Base-by-base conservation (phyloP, 2,888 invertebrate genomes). In the Anoplius nigerrimus region DNA sequence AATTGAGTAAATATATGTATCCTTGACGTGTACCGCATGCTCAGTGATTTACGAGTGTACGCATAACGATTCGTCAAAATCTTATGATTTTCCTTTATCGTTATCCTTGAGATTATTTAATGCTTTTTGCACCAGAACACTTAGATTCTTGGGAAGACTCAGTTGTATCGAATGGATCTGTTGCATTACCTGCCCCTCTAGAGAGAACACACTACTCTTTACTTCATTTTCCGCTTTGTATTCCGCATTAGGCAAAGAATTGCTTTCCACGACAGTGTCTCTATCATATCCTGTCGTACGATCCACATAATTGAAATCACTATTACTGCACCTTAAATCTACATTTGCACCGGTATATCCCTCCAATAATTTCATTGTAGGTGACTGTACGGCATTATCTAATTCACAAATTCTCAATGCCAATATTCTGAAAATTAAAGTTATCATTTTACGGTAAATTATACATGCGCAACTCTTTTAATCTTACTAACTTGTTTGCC, bases 371-470 rank as follows among this genome's bases (percentile, higher is more conserved):
- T 93, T 91, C 86, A 92, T 92, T 0, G 94, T 93, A 34, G 93
- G 92, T 61, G 92, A 92, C 84, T 95, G 94, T 76, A 95, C 89
- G 56, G 94, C 92, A 84, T 93, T 93, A 82, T 96, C 96, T 55
- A 97, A 89, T 88, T 96, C 95, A n/a, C 93, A 92, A 79, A 97
- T 94, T 88, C 96, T 91, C 69, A 92, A 92, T 0, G 95, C 96
- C 65, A 97, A 89, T 76, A 96, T 95, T 89, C 95, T 96, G 80
- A 89, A 43, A 4, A 6, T 2, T 4, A 24, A 4, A 24, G 24
- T n/a, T 2, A 8, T 22, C 43, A 43, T n/a, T n/a, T n/a, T 46
- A 43, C n/a, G n/a, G 0, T 22, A 48, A 18, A 22, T 16, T 27
- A 20, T 15, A 57, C 52, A 42, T 65, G 15, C n/a, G n/a, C n/a